These are phyloP conservation scores for Gobionotothen gibberifrons DNA, from an alignment of 2,797 vertebrate genomes.

Conservation along the genomic window DNA sequence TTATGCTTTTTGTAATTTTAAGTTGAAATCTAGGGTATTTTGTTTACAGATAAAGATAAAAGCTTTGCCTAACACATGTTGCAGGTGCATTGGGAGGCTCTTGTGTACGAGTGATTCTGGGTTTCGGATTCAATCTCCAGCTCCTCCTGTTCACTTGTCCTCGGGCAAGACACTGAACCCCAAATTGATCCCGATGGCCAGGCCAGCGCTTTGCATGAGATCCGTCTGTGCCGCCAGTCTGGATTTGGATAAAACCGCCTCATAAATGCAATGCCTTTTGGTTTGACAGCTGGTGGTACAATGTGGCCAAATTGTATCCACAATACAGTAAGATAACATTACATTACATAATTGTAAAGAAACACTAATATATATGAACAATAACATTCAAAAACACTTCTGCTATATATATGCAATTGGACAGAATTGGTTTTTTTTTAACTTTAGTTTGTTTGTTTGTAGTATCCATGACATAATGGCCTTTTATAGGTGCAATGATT, in stretches of 20 bases:
- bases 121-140: not conserved
- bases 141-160: not conserved
- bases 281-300: conserved; percentile 12
- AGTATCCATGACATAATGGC: not conserved
- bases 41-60: not conserved
- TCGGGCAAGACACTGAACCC: not conserved
- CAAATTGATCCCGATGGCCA: not conserved
- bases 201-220: not conserved
- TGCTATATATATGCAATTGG: not conserved
- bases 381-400: conserved; percentile 2
- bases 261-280: conserved; percentile 13
- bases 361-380: too few relatives aligned
- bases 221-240: not conserved
- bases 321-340: not conserved
- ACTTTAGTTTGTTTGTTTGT: not conserved
- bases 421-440: not conserved
- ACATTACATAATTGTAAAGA: too few relatives aligned
- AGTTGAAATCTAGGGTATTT: not conserved
- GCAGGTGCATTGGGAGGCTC: too few relatives aligned
- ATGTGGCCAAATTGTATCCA: not conserved
- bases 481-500: too few relatives aligned
- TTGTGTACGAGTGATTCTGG: not conserved
- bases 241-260: not conserved
- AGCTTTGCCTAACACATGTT: too few relatives aligned
- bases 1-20: not conserved